Evolutionary conservation across 1,140 invertebrate species (phyloP).

Genomic region (Drosophila hydei): DNA sequence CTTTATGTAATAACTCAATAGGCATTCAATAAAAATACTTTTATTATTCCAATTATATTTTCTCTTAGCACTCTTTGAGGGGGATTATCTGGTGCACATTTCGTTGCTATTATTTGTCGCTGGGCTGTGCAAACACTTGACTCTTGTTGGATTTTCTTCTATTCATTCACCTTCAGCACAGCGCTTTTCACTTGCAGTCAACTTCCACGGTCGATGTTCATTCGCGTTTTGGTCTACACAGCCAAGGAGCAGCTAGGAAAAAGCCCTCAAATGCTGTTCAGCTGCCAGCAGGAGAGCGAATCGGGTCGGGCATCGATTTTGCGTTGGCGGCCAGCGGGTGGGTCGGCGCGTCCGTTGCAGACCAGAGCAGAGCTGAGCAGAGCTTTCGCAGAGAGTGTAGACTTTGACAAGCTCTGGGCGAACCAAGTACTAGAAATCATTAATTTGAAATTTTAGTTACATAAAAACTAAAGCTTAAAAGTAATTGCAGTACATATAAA

Average conservation of each 20-base stretch:
- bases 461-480: background rate
- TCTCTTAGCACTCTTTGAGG: background rate
- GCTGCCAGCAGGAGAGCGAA: slow-evolving; percentile 56
- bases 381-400: slow-evolving; percentile 61
- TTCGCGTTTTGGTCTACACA: slow-evolving; percentile 79
- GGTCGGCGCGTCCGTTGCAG: slow-evolving; percentile 3
- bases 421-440: background rate
- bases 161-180: slow-evolving; percentile 75
- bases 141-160: slow-evolving; percentile 43
- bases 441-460: background rate
- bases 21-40: slow-evolving; percentile 19
- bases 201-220: slow-evolving; percentile 84
- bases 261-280: slow-evolving; percentile 50
- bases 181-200: slow-evolving; percentile 77
- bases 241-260: slow-evolving; percentile 66
- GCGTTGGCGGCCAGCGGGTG: slow-evolving; percentile 40
- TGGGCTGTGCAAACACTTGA: slow-evolving; percentile 30
- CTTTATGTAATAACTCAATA: slow-evolving; percentile 66
- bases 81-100: slow-evolving; percentile 19
- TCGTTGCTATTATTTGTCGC: slow-evolving; percentile 6
- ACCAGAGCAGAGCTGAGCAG: slow-evolving; percentile 6
- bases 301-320: slow-evolving; percentile 72
- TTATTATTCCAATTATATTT: slow-evolving; percentile 13
- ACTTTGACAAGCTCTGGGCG: slow-evolving; percentile 20
- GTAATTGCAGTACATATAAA: no score